These are phyloP conservation scores for Drosophila lutescens DNA, from an alignment of 2,888 invertebrate species.

Conservation along the genomic window DNA sequence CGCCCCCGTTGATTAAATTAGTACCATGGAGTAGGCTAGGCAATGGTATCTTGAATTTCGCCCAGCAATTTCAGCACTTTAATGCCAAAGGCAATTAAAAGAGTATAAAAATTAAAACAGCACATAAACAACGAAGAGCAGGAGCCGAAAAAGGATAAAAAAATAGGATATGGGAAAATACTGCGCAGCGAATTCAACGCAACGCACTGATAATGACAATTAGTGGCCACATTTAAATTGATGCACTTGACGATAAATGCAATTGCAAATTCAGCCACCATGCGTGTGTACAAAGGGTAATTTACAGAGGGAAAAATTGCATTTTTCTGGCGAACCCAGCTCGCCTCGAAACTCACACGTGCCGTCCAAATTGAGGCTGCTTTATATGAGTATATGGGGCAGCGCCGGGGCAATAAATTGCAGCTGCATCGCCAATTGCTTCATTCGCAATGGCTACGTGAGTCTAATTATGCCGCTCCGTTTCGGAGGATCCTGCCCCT, in stretches of 20 bases:
- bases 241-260: constrained; percentile 79
- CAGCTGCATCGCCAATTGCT: constrained; percentile 55
- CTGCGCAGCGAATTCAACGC: constrained; percentile 40
- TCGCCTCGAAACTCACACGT: constrained; percentile 78
- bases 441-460: constrained; percentile 46
- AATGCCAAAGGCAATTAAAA: constrained; percentile 33
- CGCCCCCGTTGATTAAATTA: constrained; percentile 29
- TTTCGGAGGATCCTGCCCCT: constrained; percentile 4
- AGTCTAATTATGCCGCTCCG: constrained; percentile 57
- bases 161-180: constrained; percentile 12
- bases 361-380: constrained; percentile 49
- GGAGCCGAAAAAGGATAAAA: background rate
- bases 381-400: constrained; percentile 18
- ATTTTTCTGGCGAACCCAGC: constrained; percentile 73
- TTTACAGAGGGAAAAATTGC: constrained; percentile 73
- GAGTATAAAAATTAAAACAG: constrained; percentile 21
- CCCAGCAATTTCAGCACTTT: constrained; percentile 20
- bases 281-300: constrained; percentile 59
- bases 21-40: background rate
- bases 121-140: constrained; percentile 31
- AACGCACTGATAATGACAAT: constrained; percentile 78
- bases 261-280: constrained; percentile 63
- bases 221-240: constrained; percentile 81
- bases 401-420: constrained; percentile 62
- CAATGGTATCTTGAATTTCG: constrained; percentile 8